Base-by-base conservation (phyloP, 2,797 vertebrate genomes). In the Limosa lapponica region DNA sequence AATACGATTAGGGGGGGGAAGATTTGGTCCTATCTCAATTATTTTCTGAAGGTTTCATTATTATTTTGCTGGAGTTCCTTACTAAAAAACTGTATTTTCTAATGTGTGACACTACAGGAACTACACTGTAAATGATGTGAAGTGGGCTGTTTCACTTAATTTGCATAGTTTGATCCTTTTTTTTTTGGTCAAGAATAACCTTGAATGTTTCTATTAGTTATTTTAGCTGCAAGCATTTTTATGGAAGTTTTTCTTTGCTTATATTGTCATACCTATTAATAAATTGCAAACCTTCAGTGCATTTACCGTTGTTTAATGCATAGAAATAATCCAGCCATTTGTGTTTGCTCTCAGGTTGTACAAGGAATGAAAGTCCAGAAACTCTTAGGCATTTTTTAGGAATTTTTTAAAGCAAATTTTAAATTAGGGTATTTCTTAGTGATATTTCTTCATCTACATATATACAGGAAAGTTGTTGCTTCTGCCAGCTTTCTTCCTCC, bases 291-390 rank as follows among this genome's bases (percentile, higher is more conserved):
- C 25, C n/a, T 83, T 67, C 46, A 46, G 22, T 75, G 36, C 27
- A 23, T 84, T 89, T 87, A 57, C 51, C 79, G 67, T 65, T 89
- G 37, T 90, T 84, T 82, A 87, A 81, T 66, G 59, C 36, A 36
- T 9, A 55, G 52, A 84, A 95, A 16, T 94, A 39, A 82, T 87
- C 44, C 81, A 89, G 2, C 13, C 46, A 46, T 96, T 95, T 95
- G 71, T 95, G 59, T 82, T 93, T 92, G 37, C 41, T 78, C 83
- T 95, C 37, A 14, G 49, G 59, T 87, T 95, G 44, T 93, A 51
- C 69, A 82, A 93, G 1, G 11, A 83, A 17, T 74, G 41, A 79
- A 87, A 87, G 27, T 82, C 27, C 24, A 87, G 65, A 64, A 72
- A 54, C n/a, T 55, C 24, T 34, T 30, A 59, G 55, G 34, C 13